Evolutionary conservation across 2,888 invertebrate genomes (phyloP).

Genomic region (Caenorhabditis zanzibari): DNA sequence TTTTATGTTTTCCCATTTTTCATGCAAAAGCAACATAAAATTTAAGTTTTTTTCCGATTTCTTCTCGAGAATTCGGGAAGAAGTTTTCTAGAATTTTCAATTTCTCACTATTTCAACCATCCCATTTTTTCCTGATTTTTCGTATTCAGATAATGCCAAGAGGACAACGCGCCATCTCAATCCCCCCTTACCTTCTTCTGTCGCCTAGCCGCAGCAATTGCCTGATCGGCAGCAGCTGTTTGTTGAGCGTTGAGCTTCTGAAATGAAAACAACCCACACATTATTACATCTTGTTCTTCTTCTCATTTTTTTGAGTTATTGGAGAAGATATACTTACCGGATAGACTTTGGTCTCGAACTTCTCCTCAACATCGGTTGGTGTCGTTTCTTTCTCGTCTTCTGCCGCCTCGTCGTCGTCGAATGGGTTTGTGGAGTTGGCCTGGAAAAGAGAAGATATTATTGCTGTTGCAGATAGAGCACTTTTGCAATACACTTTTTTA

Average conservation of each 20-base stretch:
- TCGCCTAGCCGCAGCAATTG: constrained; percentile 61
- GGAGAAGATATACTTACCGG: constrained; percentile 64
- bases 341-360: constrained; percentile 71
- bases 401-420: constrained; percentile 71
- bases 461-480: not conserved
- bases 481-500: not conserved
- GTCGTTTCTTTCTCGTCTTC: constrained; percentile 41
- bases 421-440: constrained; percentile 74
- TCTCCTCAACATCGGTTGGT: constrained; percentile 66
- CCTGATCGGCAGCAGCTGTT: constrained; percentile 62
- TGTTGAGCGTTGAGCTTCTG: constrained; percentile 67
- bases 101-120: too few species aligned
- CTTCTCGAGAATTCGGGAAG: too few species aligned
- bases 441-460: constrained; percentile 8
- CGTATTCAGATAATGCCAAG: too few species aligned
- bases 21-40: too few species aligned
- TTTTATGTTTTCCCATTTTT: too few species aligned
- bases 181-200: constrained; percentile 48
- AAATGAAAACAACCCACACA: constrained; percentile 45
- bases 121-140: too few species aligned
- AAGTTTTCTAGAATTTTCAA: too few species aligned
- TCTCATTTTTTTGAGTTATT: constrained; percentile 21
- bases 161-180: not conserved
- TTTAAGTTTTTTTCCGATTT: too few species aligned
- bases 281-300: constrained; percentile 44